Conservation (phyloP, 30 jellyfish, hydroid and myxozoan species). For the Aurelia sp. region DNA sequence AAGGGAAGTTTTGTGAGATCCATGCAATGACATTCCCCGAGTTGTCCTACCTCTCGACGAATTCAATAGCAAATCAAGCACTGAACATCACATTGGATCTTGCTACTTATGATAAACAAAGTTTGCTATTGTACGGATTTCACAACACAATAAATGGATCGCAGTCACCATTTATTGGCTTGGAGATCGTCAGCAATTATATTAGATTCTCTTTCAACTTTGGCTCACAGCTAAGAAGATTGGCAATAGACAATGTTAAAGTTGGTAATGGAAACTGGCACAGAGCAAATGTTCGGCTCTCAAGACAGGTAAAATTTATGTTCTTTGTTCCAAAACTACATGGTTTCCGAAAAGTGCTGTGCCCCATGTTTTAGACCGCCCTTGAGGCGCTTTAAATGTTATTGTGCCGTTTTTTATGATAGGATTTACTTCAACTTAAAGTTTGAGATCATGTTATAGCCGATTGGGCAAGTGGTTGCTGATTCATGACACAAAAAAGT, state of each 20-base stretch:
- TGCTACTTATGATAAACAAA: constrained; percentile 52
- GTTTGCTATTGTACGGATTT: constrained; percentile 66
- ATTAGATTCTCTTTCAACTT: constrained; percentile 47
- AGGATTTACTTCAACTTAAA: no score
- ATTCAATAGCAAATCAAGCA: constrained; percentile 12
- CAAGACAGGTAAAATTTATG: constrained; percentile 41
- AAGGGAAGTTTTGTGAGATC: constrained; percentile 75
- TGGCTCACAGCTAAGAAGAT: constrained; percentile 36
- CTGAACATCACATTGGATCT: constrained; percentile 48
- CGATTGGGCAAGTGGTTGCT: no score
- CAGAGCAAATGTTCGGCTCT: constrained; percentile 18
- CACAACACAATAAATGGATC: constrained; percentile 11
- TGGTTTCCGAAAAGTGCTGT: no score
- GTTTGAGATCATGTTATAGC: no score
- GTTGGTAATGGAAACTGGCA: constrained; percentile 75
- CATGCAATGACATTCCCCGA: constrained; percentile 54
- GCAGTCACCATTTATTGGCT: constrained; percentile 55
- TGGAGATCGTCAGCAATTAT: constrained; percentile 28
- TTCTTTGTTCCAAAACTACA: neutral
- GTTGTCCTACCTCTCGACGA: constrained; percentile 37
- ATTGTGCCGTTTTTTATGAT: no score
- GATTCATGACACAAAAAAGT: no score
- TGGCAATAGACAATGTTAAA: constrained; percentile 20
- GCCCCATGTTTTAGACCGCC: no score
- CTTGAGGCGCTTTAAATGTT: no score